Percentiles rank a stretch among this genome's conserved stretches.
These are phyloP conservation scores for Pelodytes ibericus DNA, from an alignment of 2,797 vertebrate genomes.

Conservation along the genomic window DNA sequence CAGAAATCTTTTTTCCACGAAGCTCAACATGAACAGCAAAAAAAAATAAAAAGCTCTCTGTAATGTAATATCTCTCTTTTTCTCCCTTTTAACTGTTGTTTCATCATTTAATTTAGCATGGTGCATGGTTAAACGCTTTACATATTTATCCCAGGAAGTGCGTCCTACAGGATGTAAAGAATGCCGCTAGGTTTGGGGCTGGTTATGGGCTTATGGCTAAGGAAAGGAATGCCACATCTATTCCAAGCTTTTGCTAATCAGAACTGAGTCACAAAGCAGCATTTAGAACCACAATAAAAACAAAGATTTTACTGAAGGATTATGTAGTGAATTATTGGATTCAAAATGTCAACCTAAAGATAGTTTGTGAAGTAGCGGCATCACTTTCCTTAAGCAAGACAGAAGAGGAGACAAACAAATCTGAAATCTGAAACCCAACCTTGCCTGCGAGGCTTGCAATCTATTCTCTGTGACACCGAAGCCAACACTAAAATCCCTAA, in stretches of 20 bases:
- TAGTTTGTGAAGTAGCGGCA: constrained; percentile 31
- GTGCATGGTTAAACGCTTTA: constrained; percentile 11
- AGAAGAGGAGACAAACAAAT: too few species aligned
- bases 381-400: background rate
- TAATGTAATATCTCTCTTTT: background rate
- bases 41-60: background rate
- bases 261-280: constrained; percentile 23
- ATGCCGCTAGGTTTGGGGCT: constrained; percentile 28
- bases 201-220: constrained; percentile 40
- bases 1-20: too few species aligned
- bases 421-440: background rate
- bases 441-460: too few species aligned
- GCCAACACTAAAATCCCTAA: background rate
- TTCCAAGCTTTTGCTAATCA: constrained; percentile 41
- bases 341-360: constrained; percentile 42
- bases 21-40: too few species aligned
- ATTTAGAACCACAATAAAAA: constrained; percentile 48
- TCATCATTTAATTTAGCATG: constrained; percentile 16
- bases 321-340: constrained; percentile 33
- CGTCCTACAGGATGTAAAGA: constrained; percentile 24
- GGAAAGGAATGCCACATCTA: constrained; percentile 39
- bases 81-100: constrained; percentile 4
- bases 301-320: constrained; percentile 36
- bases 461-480: background rate
- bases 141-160: constrained; percentile 22